phyloP scores from a whole-genome alignment of 2,113 vertebrate genomes.

The Lasiurus cinereus region DNA sequence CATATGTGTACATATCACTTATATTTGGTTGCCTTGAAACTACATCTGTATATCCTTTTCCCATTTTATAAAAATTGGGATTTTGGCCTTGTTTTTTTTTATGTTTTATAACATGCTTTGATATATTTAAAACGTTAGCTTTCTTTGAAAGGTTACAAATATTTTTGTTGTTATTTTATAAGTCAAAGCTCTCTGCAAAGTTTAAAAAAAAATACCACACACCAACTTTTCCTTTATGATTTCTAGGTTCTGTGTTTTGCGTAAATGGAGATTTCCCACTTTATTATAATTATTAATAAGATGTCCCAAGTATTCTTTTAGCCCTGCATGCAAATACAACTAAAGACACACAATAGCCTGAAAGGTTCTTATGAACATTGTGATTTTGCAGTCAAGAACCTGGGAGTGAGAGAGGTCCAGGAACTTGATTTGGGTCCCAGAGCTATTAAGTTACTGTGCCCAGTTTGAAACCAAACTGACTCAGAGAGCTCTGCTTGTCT shows the following conservation, averaged over 20 bases:
- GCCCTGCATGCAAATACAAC: neutral
- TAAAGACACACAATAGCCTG: neutral
- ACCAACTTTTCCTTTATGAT: neutral
- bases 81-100: neutral
- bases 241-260: neutral
- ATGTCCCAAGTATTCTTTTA: neutral
- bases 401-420: neutral
- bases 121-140: neutral
- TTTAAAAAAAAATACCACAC: neutral
- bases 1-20: neutral
- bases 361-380: neutral
- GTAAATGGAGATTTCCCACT: neutral
- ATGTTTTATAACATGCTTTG: neutral
- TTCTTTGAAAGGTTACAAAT: conserved; percentile 18
- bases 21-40: neutral
- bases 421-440: neutral
- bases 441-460: neutral
- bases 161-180: neutral
- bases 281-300: conserved; percentile 7
- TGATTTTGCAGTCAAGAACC: neutral
- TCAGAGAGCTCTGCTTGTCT: neutral
- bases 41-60: neutral
- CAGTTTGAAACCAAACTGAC: neutral
- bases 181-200: neutral
- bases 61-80: neutral